Conservation (phyloP, 2,113 vertebrate genomes). For the Arvicanthis niloticus region DNA sequence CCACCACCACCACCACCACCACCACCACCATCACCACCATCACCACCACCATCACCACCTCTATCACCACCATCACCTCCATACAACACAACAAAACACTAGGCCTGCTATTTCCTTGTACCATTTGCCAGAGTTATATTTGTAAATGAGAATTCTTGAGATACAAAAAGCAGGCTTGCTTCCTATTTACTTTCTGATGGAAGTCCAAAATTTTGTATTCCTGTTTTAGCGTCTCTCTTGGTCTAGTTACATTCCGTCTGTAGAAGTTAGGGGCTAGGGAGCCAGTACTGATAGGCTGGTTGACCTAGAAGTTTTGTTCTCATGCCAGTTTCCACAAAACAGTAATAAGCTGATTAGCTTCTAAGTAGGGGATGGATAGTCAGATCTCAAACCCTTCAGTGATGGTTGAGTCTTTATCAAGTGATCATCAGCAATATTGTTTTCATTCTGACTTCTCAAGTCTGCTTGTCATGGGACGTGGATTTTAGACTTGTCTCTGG, state of each 20-base stretch:
- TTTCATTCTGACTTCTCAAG: not conserved
- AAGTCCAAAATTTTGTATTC: not conserved
- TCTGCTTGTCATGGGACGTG: not conserved
- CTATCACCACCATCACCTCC: not conserved
- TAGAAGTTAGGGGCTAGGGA: not conserved
- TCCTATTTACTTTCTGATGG: not conserved
- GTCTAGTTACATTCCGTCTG: not conserved
- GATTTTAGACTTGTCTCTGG: not conserved
- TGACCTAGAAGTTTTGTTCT: not conserved
- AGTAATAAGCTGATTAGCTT: not conserved
- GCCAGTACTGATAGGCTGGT: not conserved
- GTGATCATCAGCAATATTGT: not conserved
- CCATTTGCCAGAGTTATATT: not conserved
- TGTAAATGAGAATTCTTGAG: not conserved
- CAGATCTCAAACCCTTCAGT: not conserved
- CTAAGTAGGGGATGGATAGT: not conserved
- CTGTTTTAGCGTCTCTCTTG: not conserved
- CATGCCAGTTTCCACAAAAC: not conserved
- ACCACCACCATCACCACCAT: too few species aligned
- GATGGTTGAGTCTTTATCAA: not conserved
- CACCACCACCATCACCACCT: too few species aligned
- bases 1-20: too few species aligned
- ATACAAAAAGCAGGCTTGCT: not conserved
- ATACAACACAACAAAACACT: too few species aligned
- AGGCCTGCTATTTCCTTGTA: not conserved